phyloP scores from a whole-genome alignment of 1,140 invertebrate genomes.

The Drosophila novamexicana region DNA sequence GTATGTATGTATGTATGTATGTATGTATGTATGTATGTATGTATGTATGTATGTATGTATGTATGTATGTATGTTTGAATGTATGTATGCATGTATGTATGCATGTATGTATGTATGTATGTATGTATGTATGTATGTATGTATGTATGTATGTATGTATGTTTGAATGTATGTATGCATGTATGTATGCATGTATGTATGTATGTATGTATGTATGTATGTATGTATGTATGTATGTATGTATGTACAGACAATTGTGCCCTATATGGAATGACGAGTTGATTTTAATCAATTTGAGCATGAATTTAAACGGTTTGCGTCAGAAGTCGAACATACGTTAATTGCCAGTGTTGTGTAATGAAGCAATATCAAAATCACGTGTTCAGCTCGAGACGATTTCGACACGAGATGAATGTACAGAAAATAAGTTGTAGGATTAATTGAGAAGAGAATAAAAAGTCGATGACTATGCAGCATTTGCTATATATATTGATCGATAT shows the following conservation, averaged over 20 bases:
- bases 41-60: too few relatives aligned
- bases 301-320: slow-evolving; percentile 31
- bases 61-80: too few relatives aligned
- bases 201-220: background rate
- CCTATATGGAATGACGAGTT: slow-evolving; percentile 13
- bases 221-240: background rate
- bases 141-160: too few relatives aligned
- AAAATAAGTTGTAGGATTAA: too few relatives aligned
- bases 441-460: too few relatives aligned
- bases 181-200: background rate
- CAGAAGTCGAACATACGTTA: slow-evolving; percentile 19
- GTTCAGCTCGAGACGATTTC: background rate
- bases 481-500: too few relatives aligned
- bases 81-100: background rate
- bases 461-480: too few relatives aligned
- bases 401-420: background rate
- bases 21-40: background rate
- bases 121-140: background rate
- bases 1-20: background rate
- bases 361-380: slow-evolving; percentile 8
- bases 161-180: background rate
- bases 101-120: background rate
- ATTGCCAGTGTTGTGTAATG: slow-evolving; percentile 33
- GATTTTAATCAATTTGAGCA: slow-evolving; percentile 39
- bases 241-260: background rate